These are phyloP conservation scores for Yponomeuta sedellus DNA, from an alignment of 2,888 invertebrate genomes.

Conservation along the genomic window DNA sequence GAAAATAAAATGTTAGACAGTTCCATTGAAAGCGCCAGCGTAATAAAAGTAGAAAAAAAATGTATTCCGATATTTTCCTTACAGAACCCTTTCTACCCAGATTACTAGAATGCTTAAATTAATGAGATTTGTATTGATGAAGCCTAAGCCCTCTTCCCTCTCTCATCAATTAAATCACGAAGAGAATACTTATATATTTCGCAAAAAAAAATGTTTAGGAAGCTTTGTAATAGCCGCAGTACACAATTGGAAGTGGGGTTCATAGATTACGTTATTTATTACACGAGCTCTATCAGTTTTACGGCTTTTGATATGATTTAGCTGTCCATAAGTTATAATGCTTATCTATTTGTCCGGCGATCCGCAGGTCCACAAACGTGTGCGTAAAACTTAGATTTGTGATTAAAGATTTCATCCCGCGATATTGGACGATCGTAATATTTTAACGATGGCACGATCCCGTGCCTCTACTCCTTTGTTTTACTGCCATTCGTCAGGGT, in stretches of 20 bases:
- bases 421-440: constrained; percentile 72
- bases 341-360: constrained; percentile 47
- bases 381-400: constrained; percentile 52
- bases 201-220: neutral
- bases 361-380: constrained; percentile 42
- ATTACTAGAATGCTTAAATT: constrained; percentile 8
- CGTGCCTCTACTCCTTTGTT: constrained; percentile 58
- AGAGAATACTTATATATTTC: neutral
- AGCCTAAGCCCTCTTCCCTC: neutral
- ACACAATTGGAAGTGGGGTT: constrained; percentile 19
- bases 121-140: constrained; percentile 13
- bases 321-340: constrained; percentile 39
- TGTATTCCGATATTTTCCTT: neutral
- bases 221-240: neutral
- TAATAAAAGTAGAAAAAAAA: constrained; percentile 3
- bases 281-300: constrained; percentile 44
- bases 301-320: constrained; percentile 44
- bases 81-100: constrained; percentile 3
- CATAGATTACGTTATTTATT: constrained; percentile 6
- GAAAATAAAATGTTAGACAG: constrained; percentile 31
- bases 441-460: constrained; percentile 60
- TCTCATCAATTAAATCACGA: constrained; percentile 14
- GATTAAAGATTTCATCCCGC: constrained; percentile 69
- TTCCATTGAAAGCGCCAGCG: constrained; percentile 8
- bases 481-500: constrained; percentile 49